Percentiles rank a stretch among this genome's conserved stretches.
phyloP scores from a whole-genome alignment of 2,113 vertebrate species.

The Oxyruncus cristatus region DNA sequence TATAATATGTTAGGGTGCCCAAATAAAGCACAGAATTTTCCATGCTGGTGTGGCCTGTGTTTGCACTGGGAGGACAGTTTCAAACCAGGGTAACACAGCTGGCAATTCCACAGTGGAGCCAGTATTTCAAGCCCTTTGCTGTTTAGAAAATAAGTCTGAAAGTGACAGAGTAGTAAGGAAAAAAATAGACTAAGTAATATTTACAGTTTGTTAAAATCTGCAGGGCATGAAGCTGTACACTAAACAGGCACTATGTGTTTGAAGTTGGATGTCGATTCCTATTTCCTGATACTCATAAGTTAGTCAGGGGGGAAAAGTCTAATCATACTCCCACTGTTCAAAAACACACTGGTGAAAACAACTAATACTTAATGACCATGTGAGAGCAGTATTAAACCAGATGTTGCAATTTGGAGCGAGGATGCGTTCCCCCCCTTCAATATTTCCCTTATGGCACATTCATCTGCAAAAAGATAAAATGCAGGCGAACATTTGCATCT shows the following conservation, averaged over 20 bases:
- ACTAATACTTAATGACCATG: conserved; percentile 36
- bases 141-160: background rate
- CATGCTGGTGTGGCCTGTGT: background rate
- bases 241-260: background rate
- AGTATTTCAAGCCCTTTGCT: background rate
- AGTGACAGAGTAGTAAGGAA: background rate
- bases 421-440: background rate
- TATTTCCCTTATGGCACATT: conserved; percentile 60
- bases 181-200: background rate
- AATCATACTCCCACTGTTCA: background rate
- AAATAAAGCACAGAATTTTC: conserved; percentile 68
- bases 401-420: background rate
- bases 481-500: conserved; percentile 63
- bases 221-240: background rate
- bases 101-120: background rate
- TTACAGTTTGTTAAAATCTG: background rate
- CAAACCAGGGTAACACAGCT: background rate
- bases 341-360: background rate
- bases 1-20: background rate
- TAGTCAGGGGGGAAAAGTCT: background rate
- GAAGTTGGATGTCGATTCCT: background rate
- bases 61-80: background rate
- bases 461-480: conserved; percentile 53
- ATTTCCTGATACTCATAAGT: background rate
- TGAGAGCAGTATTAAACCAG: conserved; percentile 66